phyloP scores from a whole-genome alignment of 2,888 invertebrate genomes.

The Ischnura elegans region DNA sequence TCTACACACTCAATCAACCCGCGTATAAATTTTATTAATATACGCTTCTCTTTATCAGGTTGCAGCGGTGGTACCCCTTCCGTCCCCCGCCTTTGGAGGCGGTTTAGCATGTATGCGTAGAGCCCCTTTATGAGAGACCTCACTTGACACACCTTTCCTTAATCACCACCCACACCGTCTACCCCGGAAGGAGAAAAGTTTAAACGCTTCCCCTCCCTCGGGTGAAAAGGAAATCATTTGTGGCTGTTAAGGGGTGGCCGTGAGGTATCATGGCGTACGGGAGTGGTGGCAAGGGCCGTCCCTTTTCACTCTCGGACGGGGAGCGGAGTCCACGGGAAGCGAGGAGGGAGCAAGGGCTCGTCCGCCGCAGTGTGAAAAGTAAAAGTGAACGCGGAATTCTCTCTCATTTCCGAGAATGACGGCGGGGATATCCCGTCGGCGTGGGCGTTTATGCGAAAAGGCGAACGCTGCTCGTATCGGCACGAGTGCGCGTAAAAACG shows the following conservation, averaged over 20 bases:
- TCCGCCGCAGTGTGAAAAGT: neutral
- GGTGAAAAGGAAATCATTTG: slow-evolving; percentile 26
- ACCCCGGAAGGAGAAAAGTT: neutral
- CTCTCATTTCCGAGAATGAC: neutral
- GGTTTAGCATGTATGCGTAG: no score
- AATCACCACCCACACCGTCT: no score
- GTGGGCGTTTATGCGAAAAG: neutral
- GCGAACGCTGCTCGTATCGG: no score
- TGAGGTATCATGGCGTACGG: neutral
- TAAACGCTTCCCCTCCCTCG: neutral
- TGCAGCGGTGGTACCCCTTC: no score
- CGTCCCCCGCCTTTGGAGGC: no score
- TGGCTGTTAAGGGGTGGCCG: neutral
- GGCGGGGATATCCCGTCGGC: neutral
- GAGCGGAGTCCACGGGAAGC: neutral
- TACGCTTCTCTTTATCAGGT: no score
- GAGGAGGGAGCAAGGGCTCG: neutral
- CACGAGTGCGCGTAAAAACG: no score
- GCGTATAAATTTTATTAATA: no score
- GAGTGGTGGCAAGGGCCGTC: neutral
- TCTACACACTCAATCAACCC: no score
- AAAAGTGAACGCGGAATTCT: neutral
- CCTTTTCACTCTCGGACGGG: neutral
- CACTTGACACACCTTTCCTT: no score
- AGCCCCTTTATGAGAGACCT: no score